Conservation (phyloP, 1,140 invertebrate species). For the Drosophila subobscura region DNA sequence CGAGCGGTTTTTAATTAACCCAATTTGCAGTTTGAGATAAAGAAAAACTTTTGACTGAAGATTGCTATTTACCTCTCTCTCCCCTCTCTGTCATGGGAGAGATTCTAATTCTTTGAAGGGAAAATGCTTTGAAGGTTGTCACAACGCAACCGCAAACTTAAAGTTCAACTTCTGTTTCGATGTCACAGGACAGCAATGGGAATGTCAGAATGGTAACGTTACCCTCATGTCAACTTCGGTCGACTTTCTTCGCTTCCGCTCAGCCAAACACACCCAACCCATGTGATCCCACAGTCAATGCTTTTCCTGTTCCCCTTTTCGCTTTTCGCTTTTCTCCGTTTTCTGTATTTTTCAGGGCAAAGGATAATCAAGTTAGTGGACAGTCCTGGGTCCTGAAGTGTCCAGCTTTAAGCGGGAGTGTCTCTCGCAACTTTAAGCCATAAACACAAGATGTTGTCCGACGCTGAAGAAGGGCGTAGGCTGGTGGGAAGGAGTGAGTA, state of each 20-base stretch:
- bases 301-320: neutral
- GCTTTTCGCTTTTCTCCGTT: constrained; percentile 7
- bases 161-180: constrained; percentile 18
- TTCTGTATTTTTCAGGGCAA: neutral
- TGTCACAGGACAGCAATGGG: constrained; percentile 24
- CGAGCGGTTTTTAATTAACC: constrained; percentile 79
- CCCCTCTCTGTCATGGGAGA: constrained; percentile 1
- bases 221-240: constrained; percentile 3
- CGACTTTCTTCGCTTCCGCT: constrained; percentile 2
- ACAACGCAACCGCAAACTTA: constrained; percentile 5
- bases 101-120: constrained; percentile 37
- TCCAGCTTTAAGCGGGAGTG: constrained; percentile 13
- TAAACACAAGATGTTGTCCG: constrained; percentile 49
- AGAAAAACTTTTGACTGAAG: constrained; percentile 60
- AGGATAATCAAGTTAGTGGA: constrained; percentile 19
- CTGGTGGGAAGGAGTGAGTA: constrained; percentile 25
- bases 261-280: too few species aligned
- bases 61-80: constrained; percentile 40
- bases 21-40: constrained; percentile 67
- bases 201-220: neutral
- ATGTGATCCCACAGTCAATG: neutral
- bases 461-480: constrained; percentile 6
- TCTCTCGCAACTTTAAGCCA: constrained; percentile 31
- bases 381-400: neutral
- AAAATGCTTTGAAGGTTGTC: constrained; percentile 33